Evolutionary conservation across 2,113 vertebrate species (phyloP), one percentile per base, ranked within the genome.

Genomic region (Proterorhinus semilunaris): DNA sequence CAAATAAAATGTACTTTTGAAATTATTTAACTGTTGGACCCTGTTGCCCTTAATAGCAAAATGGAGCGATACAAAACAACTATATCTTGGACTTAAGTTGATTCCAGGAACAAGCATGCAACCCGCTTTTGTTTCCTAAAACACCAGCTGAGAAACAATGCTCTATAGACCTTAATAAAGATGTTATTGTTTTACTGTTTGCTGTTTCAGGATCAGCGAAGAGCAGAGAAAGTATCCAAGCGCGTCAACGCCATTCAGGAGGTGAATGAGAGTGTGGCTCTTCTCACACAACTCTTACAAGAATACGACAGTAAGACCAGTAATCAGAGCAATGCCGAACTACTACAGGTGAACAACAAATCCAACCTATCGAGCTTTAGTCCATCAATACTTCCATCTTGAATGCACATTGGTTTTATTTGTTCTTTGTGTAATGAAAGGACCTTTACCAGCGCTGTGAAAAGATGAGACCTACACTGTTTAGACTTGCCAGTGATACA

Each of bases 381-480:
- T n/a, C 21, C 16, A 54, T 5, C 8, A 27, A 27, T 10, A 1
- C 11, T 27, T 55, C 53, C 17, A 55, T 55, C 7, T 50, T 45
- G 10, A 16, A 47, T 9, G 11, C 7, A 8, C n/a, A 13, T 64
- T 0, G 0, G 5, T 2, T 6, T n/a, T 5, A 4, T 76, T 17
- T 79, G 45, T 67, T 58, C 6, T 65, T 58, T 78, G 49, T 69
- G 53, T 62, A 11, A 87, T 61, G 3, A 36, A 44, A 99, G 98
- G 98, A 99, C 68, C 78, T 99, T 74, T 99, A 98, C 87, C 96
- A 98, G 85, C 96, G 96, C 84, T 99, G 98, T 15, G 97, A 99
- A 88, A 96, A 96, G 79, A 96, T 99, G 97, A 95, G 98, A 65
- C 98, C 97, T 5, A 98, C 96, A 0, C 94, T 99, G 7, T 99